Evolutionary conservation across 2,113 vertebrate genomes (phyloP), one percentile per base, ranked within the genome.

Genomic region (Mustelus asterias): DNA sequence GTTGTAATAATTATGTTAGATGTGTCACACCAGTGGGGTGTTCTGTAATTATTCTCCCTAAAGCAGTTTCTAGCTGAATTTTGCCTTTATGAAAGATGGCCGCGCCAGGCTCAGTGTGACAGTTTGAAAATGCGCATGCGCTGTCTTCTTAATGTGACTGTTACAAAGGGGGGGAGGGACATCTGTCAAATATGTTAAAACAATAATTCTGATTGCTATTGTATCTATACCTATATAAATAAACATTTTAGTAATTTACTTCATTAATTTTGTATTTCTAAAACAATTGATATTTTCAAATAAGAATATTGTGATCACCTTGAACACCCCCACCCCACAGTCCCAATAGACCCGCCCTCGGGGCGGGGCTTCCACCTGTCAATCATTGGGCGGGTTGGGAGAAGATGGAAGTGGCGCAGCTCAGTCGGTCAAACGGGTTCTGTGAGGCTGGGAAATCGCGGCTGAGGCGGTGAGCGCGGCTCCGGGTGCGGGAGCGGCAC

Each of bases 11-110:
- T 60, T 37, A 67, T 24, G 29, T 26, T 67, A 18, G 5, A 90
- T 5, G 5, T 89, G 29, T 1, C 85, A 26, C 1, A 54, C 20
- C n/a, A 41, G n/a, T 13, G 78, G 3, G 10, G 9, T 44, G 37
- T 48, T 20, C 0, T 5, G 1, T 20, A 0, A 58, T 29, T 33
- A 13, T 13, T 54, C 86, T 58, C 86, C 37, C 20, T 11, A 44
- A 8, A 48, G 20, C 83, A 41, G 8, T 26, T 18, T 48, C 41
- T 10, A 29, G 26, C 44, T 89, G 26, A 67, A 37, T 94, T 69
- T 2, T 48, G 93, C 65, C 93, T 95, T 95, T 41, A 95, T 72
- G 2, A 95, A 95, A 95, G 9, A 48, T 95, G 93, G 93, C 20
- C n/a, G 37, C 41, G 0, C 67, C 93, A 24, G 67, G 65, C 2